Base-by-base conservation (phyloP, 2,113 vertebrate species). In the Columbina picui region DNA sequence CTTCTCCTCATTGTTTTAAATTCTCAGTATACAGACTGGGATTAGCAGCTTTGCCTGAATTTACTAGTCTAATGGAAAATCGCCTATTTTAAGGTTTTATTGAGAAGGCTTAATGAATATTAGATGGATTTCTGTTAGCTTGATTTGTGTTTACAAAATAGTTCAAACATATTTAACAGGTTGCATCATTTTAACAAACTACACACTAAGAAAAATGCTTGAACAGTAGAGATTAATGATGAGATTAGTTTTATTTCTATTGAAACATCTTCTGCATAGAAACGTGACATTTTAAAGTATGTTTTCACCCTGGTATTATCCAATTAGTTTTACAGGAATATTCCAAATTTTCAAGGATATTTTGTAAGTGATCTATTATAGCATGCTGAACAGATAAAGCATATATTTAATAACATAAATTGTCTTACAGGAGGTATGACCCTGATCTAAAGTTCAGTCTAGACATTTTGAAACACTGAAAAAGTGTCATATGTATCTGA, bases 101-200 rank as follows among this genome's bases (percentile, higher is more conserved):
- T 68, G 14, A 59, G 47, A 78, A 67, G 34, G 17, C 38, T 71
- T 85, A 47, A 83, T 79, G 49, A 76, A 18, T 85, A 56, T 82
- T 75, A 60, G 70, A 55, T 94, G 32, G 25, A 29, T 81, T 73
- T 50, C 29, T 45, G 29, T 80, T 68, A 69, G 39, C 47, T 87
- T 92, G 27, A 84, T 87, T 86, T 85, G 29, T 77, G 36, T 81
- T 95, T 86, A 65, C 36, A 82, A 59, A 91, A 76, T 53, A 93
- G 29, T 45, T 75, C 32, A 67, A 93, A 70, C 14, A 25, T 82
- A 26, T 65, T 70, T 84, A 84, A 73, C 43, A 75, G 25, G 6
- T 70, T 71, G 5, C 18, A 50, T 87, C 17, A 41, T 76, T 78
- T 87, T 71, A 64, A 64, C 50, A 84, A 67, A 57, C 43, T 64